Evolutionary conservation across 2,888 invertebrate species (phyloP).

Genomic region (Malacosoma neustria): DNA sequence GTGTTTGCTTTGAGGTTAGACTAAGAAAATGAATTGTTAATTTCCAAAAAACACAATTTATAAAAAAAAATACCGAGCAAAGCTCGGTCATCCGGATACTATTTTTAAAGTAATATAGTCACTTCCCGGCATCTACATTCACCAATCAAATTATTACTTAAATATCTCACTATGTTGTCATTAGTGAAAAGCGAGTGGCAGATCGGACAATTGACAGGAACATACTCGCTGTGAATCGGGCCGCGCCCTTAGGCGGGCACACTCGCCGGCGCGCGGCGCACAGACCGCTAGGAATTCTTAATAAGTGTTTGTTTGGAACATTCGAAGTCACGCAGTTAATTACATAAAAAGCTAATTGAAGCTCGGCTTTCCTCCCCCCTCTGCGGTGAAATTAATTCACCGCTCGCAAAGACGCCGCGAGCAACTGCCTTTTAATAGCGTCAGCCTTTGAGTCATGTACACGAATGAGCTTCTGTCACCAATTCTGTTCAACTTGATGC

Average conservation of each 20-base stretch:
- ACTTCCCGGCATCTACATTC: not conserved
- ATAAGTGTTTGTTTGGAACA: not conserved
- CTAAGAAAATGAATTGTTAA: not conserved
- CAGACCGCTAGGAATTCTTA: not conserved
- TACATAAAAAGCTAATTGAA: not conserved
- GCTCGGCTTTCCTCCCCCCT: not conserved
- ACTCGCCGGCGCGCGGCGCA: not conserved
- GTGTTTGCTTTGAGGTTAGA: not conserved
- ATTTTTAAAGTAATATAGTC: not conserved
- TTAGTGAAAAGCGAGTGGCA: not conserved
- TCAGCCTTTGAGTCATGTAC: too few species aligned
- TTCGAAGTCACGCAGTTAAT: not conserved
- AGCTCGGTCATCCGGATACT: not conserved
- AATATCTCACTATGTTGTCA: not conserved
- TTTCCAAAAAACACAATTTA: not conserved
- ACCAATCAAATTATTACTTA: not conserved
- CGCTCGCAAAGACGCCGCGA: too few species aligned
- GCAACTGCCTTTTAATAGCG: too few species aligned
- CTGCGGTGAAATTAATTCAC: not conserved
- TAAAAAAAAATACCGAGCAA: not conserved
- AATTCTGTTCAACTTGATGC: not conserved
- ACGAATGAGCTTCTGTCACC: too few species aligned
- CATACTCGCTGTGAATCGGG: not conserved
- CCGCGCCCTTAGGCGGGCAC: not conserved
- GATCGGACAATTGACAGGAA: not conserved